Evolutionary conservation across 1,140 invertebrate species (phyloP).

Genomic region (Drosophila tropicalis): DNA sequence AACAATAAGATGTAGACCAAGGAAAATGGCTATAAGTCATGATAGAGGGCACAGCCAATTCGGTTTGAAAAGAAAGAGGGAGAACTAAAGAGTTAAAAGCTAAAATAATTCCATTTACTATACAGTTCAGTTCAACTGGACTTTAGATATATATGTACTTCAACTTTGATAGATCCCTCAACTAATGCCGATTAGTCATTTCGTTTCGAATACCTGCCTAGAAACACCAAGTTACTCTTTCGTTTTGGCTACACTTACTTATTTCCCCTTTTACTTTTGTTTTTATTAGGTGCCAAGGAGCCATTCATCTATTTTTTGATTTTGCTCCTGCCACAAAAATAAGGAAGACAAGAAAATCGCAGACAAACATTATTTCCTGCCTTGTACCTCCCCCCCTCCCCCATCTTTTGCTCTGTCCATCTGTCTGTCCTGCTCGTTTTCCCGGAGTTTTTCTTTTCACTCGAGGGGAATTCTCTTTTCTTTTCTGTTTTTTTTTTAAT

Average conservation of each 20-base stretch:
- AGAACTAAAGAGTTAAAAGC: too few species aligned
- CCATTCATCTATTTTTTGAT: slow-evolving; percentile 4
- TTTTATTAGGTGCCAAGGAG: slow-evolving; percentile 4
- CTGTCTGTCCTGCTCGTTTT: slow-evolving; percentile 23
- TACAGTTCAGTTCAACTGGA: too few species aligned
- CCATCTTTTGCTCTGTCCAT: slow-evolving; percentile 24
- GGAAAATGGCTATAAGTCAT: too few species aligned
- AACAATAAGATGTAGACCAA: too few species aligned
- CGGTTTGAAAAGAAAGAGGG: too few species aligned
- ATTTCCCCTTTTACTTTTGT: background rate
- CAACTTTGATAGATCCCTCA: too few species aligned
- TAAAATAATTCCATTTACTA: too few species aligned
- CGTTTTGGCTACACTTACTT: background rate
- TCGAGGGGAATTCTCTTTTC: background rate
- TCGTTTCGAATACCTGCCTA: too few species aligned
- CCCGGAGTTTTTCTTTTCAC: slow-evolving; percentile 4
- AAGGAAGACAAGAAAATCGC: background rate
- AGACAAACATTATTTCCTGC: slow-evolving; percentile 54
- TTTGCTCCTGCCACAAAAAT: slow-evolving; percentile 7
- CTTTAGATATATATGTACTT: too few species aligned
- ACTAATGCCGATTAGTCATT: too few species aligned
- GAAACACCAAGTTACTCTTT: too few species aligned
- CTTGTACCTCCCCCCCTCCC: background rate
- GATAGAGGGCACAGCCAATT: too few species aligned
- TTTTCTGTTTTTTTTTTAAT: slow-evolving; percentile 50